These are phyloP conservation scores for Danio rerio DNA, from an alignment of 2,113 vertebrate genomes.

Conservation along the genomic window GRCz12tu NC_133197.1:38868501-38869000, in stretches of 20 bases:
- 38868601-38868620: not conserved
- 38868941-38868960: not conserved
- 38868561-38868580: not conserved
- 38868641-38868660: not conserved
- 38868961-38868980: not conserved
- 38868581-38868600: not conserved
- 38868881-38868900: not conserved
- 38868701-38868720: not conserved
- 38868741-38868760: not conserved
- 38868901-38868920: not conserved
- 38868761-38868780: not conserved
- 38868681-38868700: slow-evolving; percentile 2
- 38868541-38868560: not conserved
- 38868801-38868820: not conserved
- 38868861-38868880: not conserved
- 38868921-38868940: not conserved
- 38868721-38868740: not conserved
- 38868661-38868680: not conserved
- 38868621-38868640: not conserved
- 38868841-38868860: not conserved
- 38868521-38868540: not conserved
- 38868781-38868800: not conserved
- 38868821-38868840: not conserved
- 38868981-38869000: not conserved
- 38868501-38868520: not conserved